Evolutionary conservation across 2,113 vertebrate genomes (phyloP).

Genomic region (Melanostigma gelatinosum): DNA sequence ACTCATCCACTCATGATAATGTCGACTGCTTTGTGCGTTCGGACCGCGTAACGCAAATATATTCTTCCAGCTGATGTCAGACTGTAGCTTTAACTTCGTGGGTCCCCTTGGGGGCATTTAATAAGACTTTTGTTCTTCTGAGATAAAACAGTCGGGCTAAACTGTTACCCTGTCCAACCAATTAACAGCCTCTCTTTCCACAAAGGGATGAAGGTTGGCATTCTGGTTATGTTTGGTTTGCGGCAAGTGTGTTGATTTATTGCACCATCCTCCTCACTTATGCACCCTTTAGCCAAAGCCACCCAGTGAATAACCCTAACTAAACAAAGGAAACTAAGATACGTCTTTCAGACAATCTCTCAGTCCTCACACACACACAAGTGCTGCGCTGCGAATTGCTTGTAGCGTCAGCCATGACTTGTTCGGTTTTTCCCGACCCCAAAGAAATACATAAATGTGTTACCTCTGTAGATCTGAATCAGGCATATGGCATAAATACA

Average conservation of each 20-base stretch:
- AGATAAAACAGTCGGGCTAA: constrained; percentile 56
- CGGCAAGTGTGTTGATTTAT: constrained; percentile 56
- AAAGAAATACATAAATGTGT: background rate
- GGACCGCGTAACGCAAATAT: constrained; percentile 21
- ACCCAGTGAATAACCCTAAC: constrained; percentile 30
- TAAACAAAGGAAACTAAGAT: constrained; percentile 10
- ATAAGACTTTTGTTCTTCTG: constrained; percentile 46
- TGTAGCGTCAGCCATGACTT: background rate
- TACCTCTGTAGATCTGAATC: constrained; percentile 4
- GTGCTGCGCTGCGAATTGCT: background rate
- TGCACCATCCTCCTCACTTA: constrained; percentile 39
- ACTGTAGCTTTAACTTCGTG: constrained; percentile 26
- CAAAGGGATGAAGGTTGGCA: constrained; percentile 54
- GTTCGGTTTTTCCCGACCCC: background rate
- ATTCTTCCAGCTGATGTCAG: constrained; percentile 30
- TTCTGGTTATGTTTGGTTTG: constrained; percentile 56
- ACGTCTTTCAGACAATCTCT: constrained; percentile 5
- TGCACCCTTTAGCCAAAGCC: constrained; percentile 44
- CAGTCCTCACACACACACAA: background rate
- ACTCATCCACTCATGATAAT: constrained; percentile 40
- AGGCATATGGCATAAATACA: too few relatives aligned
- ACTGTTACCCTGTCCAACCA: constrained; percentile 58
- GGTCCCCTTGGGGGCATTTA: constrained; percentile 34
- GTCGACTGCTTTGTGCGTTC: constrained; percentile 19
- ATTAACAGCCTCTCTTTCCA: constrained; percentile 47